Conservation (phyloP, 2,113 vertebrate genomes). For the Anguilla japonica region DNA sequence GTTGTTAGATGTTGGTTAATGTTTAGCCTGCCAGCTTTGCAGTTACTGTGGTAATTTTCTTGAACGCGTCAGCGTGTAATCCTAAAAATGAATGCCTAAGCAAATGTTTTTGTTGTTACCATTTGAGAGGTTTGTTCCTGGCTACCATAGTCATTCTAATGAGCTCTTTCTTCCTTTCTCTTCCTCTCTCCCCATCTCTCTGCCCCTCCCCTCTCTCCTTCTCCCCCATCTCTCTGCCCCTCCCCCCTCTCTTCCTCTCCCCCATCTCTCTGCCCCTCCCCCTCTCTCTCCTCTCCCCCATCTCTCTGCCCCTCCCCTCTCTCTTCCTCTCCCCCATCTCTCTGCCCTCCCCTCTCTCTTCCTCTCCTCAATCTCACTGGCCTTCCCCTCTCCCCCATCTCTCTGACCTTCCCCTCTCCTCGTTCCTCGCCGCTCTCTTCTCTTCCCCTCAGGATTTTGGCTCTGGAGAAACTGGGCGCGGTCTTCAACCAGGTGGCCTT, state of each 20-base stretch:
- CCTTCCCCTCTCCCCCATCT: background rate
- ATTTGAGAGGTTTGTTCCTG: background rate
- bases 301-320: too few relatives aligned
- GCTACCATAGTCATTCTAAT: background rate
- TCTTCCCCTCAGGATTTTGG: slow-evolving; percentile 82
- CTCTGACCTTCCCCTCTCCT: background rate
- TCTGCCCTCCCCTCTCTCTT: background rate
- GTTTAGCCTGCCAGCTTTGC: background rate
- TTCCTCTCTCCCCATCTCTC: background rate
- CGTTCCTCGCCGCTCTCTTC: slow-evolving; percentile 5
- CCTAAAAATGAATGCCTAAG: background rate
- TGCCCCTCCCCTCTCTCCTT: background rate
- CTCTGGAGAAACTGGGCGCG: slow-evolving; percentile 93
- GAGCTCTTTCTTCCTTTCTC: background rate
- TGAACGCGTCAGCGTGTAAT: background rate
- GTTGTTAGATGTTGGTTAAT: background rate
- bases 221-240: background rate
- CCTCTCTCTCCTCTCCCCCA: slow-evolving; percentile 17
- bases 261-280: background rate
- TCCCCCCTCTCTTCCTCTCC: slow-evolving; percentile 40
- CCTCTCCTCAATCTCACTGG: background rate
- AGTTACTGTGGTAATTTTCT: background rate
- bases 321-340: too few relatives aligned
- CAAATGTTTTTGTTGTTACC: background rate
- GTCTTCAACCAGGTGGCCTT: slow-evolving; percentile 99